A percentile compares a stretch with the other conserved stretches of the same genome.
Conservation (phyloP, 2,888 invertebrate genomes). For the Gymnocheta viridis region DNA sequence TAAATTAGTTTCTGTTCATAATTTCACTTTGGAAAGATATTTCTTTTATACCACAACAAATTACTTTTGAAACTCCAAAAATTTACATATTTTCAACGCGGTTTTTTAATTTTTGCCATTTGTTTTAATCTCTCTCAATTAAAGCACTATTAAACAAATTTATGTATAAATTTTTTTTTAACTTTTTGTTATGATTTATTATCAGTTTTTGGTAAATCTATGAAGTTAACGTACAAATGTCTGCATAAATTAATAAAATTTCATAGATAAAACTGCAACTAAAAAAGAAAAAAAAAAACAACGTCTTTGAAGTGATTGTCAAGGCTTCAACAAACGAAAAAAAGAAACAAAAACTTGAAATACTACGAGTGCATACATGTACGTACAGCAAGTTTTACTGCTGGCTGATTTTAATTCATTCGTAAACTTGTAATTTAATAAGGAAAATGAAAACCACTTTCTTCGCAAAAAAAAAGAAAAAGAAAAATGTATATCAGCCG, state of each 20-base stretch:
- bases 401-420: constrained; percentile 65
- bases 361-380: background rate
- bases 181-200: constrained; percentile 54
- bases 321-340: constrained; percentile 48
- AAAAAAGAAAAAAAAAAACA: background rate
- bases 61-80: background rate
- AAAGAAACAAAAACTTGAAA: background rate
- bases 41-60: background rate
- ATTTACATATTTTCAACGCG: background rate
- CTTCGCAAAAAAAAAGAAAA: constrained; percentile 65
- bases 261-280: constrained; percentile 49
- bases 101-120: background rate
- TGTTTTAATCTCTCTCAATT: background rate
- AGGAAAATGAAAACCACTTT: constrained; percentile 73
- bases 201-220: constrained; percentile 63
- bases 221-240: constrained; percentile 60
- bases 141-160: background rate
- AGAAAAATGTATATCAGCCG: constrained; percentile 22
- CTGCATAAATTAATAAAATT: constrained; percentile 66
- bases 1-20: background rate
- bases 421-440: constrained; percentile 71
- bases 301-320: constrained; percentile 51
- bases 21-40: background rate
- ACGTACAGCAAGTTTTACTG: constrained; percentile 33
- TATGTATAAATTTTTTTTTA: background rate